A percentile compares a stretch with the other conserved stretches of the same genome.
Evolutionary conservation across 2,888 invertebrate species (phyloP).

Genomic region (Sisyra terminalis): DNA sequence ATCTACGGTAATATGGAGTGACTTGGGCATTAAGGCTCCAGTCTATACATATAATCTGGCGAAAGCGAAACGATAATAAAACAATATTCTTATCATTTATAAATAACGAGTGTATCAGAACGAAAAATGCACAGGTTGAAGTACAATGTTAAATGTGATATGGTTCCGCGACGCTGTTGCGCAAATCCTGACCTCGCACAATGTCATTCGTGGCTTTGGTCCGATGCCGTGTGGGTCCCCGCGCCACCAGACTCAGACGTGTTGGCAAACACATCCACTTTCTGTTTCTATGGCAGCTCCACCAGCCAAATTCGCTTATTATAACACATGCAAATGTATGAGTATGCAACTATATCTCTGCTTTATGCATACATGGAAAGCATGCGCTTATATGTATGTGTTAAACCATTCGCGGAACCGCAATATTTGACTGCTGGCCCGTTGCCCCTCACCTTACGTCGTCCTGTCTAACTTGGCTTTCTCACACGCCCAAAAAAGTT

Average conservation of each 20-base stretch:
- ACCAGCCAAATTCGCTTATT: background rate
- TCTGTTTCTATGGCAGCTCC: conserved; percentile 3
- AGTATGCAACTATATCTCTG: too few relatives aligned
- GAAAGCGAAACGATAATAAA: conserved; percentile 1
- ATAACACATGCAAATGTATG: background rate
- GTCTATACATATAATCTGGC: conserved; percentile 3
- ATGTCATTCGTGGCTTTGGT: conserved; percentile 3
- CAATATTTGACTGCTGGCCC: too few relatives aligned
- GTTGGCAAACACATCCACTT: background rate
- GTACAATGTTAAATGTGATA: too few relatives aligned
- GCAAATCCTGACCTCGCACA: conserved; percentile 8
- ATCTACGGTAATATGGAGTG: too few relatives aligned
- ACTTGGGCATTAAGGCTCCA: background rate
- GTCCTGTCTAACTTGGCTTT: too few relatives aligned
- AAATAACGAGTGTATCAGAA: too few relatives aligned
- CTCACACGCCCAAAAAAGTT: too few relatives aligned
- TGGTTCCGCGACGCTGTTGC: background rate
- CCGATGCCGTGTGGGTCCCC: background rate
- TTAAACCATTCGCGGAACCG: too few relatives aligned
- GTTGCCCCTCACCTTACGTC: too few relatives aligned
- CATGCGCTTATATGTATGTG: too few relatives aligned
- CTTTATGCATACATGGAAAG: too few relatives aligned
- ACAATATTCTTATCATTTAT: background rate
- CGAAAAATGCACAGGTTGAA: too few relatives aligned
- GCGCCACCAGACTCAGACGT: background rate